Percentiles rank a stretch among this genome's conserved stretches.
Conservation (phyloP, 2,888 invertebrate genomes). For the Chrysolina americana region DNA sequence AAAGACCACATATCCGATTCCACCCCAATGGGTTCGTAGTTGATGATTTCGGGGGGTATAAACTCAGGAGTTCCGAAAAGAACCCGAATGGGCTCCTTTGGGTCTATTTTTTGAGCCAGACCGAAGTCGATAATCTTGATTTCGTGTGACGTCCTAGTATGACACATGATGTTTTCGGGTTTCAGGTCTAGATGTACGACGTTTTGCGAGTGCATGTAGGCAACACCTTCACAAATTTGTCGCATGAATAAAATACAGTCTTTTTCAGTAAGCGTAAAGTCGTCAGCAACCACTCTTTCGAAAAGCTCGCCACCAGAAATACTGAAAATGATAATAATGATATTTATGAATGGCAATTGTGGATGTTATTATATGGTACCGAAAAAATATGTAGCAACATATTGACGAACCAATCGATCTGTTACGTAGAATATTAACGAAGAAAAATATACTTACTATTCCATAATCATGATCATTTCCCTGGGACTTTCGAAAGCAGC, state of each 20-base stretch:
- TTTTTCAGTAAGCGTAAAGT: slow-evolving; percentile 91
- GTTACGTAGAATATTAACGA: no score
- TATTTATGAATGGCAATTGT: not conserved
- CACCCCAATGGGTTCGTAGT: slow-evolving; percentile 88
- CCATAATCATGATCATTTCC: slow-evolving; percentile 89
- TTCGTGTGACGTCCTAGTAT: slow-evolving; percentile 85
- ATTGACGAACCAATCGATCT: no score
- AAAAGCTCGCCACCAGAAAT: slow-evolving; percentile 95
- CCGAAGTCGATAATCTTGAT: slow-evolving; percentile 97
- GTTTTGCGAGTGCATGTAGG: slow-evolving; percentile 88
- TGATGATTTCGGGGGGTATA: slow-evolving; percentile 92
- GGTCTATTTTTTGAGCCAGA: slow-evolving; percentile 82
- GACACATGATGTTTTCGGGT: slow-evolving; percentile 96
- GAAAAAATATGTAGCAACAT: no score
- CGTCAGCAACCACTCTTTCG: slow-evolving; percentile 92
- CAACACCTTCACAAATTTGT: slow-evolving; percentile 93
- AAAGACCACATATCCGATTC: slow-evolving; percentile 97
- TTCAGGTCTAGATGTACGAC: slow-evolving; percentile 94
- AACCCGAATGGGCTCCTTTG: slow-evolving; percentile 75
- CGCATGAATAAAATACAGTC: slow-evolving; percentile 89
- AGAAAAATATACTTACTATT: slow-evolving; percentile 81
- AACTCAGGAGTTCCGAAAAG: slow-evolving; percentile 95
- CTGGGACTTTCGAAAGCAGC: slow-evolving; percentile 85
- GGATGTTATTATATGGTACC: no score
- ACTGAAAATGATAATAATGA: slow-evolving; percentile 71